phyloP scores from a whole-genome alignment of 2,113 vertebrate species.

The Aleadryas rufinucha region DNA sequence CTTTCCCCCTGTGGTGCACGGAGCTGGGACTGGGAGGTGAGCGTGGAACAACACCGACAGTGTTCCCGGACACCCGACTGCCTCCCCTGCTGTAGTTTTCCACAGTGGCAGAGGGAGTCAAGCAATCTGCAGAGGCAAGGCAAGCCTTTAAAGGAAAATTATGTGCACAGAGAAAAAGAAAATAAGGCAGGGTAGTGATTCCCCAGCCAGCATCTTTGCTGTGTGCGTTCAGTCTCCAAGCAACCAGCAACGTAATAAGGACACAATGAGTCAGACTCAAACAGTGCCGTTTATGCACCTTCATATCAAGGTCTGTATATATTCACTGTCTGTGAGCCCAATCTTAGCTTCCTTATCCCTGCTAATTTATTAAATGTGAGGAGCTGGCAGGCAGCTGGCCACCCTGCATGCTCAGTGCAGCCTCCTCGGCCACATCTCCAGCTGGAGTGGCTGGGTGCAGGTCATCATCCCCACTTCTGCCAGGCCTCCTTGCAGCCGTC shows the following conservation, averaged over 20 bases:
- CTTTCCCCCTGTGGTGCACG: constrained; percentile 9
- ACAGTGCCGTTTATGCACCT: not conserved
- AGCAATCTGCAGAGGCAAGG: constrained; percentile 17
- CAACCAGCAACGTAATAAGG: not conserved
- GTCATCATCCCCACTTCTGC: not conserved
- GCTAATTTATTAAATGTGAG: not conserved
- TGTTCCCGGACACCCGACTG: constrained; percentile 64
- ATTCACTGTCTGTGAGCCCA: not conserved
- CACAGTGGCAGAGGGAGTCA: constrained; percentile 40
- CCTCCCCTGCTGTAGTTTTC: constrained; percentile 74
- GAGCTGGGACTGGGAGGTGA: constrained; percentile 61
- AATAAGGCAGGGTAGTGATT: constrained; percentile 13
- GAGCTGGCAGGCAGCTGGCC: not conserved
- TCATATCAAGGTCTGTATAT: not conserved
- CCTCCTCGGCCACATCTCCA: not conserved
- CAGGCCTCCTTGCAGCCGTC: not conserved
- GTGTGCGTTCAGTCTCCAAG: constrained; percentile 14
- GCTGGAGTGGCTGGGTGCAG: not conserved
- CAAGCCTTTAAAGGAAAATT: constrained; percentile 50
- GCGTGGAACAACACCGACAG: constrained; percentile 71
- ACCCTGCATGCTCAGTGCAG: rapidly evolving
- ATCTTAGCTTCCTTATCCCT: not conserved
- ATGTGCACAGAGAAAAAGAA: constrained; percentile 4
- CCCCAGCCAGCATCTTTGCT: not conserved
- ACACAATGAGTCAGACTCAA: constrained; percentile 31